These are phyloP conservation scores for Chloropsis hardwickii DNA, from an alignment of 2,113 vertebrate species.

Conservation along the genomic window DNA sequence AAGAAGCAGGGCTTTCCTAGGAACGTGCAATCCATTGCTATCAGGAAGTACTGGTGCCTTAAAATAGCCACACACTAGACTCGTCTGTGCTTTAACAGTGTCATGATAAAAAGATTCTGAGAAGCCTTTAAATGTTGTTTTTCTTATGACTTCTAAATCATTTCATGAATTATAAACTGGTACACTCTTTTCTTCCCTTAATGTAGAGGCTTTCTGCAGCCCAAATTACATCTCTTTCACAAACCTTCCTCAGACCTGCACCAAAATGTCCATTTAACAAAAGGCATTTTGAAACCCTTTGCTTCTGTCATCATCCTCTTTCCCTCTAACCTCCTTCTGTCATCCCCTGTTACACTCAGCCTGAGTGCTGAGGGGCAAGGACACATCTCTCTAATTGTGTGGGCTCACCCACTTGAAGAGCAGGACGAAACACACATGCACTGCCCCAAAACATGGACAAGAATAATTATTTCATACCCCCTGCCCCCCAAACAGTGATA, in stretches of 20 bases:
- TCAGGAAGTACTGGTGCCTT: not conserved
- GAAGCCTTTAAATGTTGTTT: not conserved
- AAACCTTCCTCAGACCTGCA: not conserved
- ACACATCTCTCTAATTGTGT: not conserved
- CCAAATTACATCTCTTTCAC: not conserved
- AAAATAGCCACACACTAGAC: not conserved
- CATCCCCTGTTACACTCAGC: not conserved
- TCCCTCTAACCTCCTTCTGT: slow-evolving; percentile 46
- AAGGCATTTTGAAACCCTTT: not conserved
- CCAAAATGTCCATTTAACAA: not conserved
- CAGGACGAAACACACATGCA: not conserved
- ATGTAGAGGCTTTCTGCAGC: not conserved
- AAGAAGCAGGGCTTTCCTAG: not conserved
- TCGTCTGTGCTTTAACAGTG: not conserved
- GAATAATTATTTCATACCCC: too few species aligned
- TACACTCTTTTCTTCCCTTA: not conserved
- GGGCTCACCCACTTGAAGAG: not conserved
- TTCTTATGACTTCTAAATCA: not conserved
- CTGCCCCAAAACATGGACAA: not conserved
- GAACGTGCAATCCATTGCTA: not conserved
- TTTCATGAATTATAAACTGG: not conserved
- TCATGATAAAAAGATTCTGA: not conserved
- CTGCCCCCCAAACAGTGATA: accelerated
- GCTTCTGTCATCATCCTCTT: not conserved
- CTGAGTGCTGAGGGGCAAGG: not conserved